A percentile compares a stretch with the other conserved stretches of the same genome.
Evolutionary conservation across 2,113 vertebrate genomes (phyloP).

Genomic region (Rhagologus leucostigma): DNA sequence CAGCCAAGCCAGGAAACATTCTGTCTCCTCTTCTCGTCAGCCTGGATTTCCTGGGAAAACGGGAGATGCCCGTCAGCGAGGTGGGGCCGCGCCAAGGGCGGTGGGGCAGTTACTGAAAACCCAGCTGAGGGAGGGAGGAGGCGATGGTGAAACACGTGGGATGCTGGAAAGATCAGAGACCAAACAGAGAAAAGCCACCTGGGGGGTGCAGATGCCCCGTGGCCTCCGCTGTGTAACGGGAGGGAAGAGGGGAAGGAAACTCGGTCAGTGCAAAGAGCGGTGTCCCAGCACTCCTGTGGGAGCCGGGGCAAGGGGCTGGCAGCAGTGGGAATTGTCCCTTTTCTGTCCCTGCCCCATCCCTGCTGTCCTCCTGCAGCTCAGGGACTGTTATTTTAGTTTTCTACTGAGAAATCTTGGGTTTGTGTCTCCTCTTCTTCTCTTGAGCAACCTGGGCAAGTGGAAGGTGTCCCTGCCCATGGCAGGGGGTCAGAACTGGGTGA

Average conservation of each 20-base stretch:
- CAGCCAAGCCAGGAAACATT: neutral
- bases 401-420: neutral
- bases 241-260: neutral
- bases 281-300: fast-evolving
- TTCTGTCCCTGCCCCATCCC: neutral
- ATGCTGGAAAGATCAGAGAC: neutral
- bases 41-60: neutral
- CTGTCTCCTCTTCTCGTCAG: neutral
- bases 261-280: fast-evolving
- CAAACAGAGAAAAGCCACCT: no score
- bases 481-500: neutral
- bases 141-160: fast-evolving
- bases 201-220: neutral
- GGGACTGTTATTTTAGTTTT: neutral
- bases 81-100: fast-evolving
- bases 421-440: neutral
- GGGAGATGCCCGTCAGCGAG: fast-evolving
- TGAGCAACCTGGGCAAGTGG: neutral
- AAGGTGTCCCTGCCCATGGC: neutral
- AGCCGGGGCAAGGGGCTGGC: neutral
- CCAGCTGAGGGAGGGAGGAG: neutral
- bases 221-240: neutral
- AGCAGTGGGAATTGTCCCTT: neutral
- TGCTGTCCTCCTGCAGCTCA: neutral
- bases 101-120: neutral